Base-by-base conservation (phyloP, 1,140 invertebrate genomes). In the Apis cerana region DNA sequence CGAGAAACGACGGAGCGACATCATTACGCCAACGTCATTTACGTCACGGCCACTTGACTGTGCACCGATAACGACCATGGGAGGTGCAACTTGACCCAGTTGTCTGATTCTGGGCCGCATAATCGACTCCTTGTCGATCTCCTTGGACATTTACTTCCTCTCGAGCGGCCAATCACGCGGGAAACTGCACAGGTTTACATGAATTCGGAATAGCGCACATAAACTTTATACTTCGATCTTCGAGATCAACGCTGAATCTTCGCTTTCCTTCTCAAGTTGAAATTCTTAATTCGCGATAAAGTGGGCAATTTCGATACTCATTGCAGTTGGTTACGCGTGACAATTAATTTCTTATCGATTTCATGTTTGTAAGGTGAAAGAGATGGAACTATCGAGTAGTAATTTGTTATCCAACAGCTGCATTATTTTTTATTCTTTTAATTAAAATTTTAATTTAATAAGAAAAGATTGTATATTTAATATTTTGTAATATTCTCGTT, bases 11-110 rank as follows among this genome's bases (percentile, higher is more conserved):
- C n/a, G 52, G 23, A 17, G 52, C 54, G 76, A 59, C 54, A 59
- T 78, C 65, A 69, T 85, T 80, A 69, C 33, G 59, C 56, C 76
- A 69, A 78, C 62, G 64, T 69, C 79, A 64, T 78, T 72, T 59
- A 61, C 56, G 79, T 82, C 75, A 74, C 10, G 71, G 27, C 17
- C 70, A 82, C 72, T 74, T 69, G 23, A 69, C 23, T 75, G 56
- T 54, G 70, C 58, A 59, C 69, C 68, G 83, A 67, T 76, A 85
- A 80, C 72, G 72, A 75, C 64, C 76, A 56, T 27, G 74, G 78
- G 62, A 77, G 83, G 59, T 27, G 43, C 62, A 70, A 82, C 85
- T 86, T 86, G 83, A 85, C 85, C 85, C 69, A 85, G 72, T 86
- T 86, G 62, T 85, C 84, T 58, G 78, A 74, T 82, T 85, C 69